Base-by-base conservation (phyloP, 2,797 vertebrate genomes). In the Leptoclinus maculatus region DNA sequence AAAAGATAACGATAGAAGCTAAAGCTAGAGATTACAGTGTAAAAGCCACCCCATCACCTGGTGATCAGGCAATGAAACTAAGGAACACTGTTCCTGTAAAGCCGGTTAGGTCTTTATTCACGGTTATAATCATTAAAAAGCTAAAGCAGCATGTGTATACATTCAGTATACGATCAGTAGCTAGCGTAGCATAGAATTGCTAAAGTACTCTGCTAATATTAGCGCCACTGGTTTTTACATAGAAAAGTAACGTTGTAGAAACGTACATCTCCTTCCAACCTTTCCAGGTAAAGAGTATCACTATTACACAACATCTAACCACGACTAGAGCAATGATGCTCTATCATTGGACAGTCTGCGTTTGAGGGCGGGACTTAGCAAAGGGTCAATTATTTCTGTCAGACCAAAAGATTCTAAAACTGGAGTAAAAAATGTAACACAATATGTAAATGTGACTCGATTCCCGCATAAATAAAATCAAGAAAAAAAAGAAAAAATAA, bases 361-460 rank as follows among this genome's bases (percentile, higher is more conserved):
- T 56, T 16, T 16, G 53, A 29, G 23, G 53, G 53, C 25, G 53
- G 53, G 53, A 29, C 6, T 29, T 17, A 29, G 53, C 25, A 13
- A n/a, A 51, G 49, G 49, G n/a, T 23, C n/a, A 51, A 51, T 51
- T 11, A 51, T 51, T 23, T 51, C 49, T 51, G 9, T 51, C 49
- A 51, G 11, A 51, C 9, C 49, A 51, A 51, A 51, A 7, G 0
- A 43, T 60, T 66, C 32, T 1, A 62, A 72, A 67, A 39, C 14
- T 10, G 5, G 10, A 78, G 17, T 53, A 63, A 53, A 59, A 64
- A 23, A 2, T n/a, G 11, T 17, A 29, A 67, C 21, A 0, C 36
- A 45, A 66, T 25, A 43, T 57, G 29, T 54, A 51, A 76, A 70
- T 58, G 23, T 56, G 19, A 62, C 14, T 54, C 27, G 17, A 66